phyloP scores from a whole-genome alignment of 2,888 invertebrate species.

The Lasioglossum vierecki region DNA sequence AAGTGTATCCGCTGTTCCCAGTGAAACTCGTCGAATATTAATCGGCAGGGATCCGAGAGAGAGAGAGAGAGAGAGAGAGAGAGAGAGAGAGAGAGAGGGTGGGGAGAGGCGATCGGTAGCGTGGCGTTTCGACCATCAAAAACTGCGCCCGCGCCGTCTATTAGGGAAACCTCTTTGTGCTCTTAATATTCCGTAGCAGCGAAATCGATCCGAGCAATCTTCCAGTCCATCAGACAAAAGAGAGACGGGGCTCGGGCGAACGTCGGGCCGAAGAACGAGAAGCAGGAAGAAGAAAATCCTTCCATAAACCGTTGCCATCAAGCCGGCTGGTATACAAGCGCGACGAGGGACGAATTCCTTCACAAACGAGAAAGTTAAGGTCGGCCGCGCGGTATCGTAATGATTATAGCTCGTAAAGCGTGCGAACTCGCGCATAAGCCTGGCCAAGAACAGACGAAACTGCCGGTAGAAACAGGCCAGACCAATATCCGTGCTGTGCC shows the following conservation, averaged over 20 bases:
- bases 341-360: constrained; percentile 39
- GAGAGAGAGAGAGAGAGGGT: too few species aligned
- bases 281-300: constrained; percentile 5
- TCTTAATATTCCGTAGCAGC: constrained; percentile 10
- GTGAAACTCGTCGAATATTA: neutral
- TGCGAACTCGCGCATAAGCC: constrained; percentile 53
- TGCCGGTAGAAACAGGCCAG: constrained; percentile 55
- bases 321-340: neutral
- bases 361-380: constrained; percentile 34
- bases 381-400: constrained; percentile 50
- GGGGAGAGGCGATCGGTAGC: neutral
- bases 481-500: constrained; percentile 72
- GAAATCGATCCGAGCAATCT: constrained; percentile 30
- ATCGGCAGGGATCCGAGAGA: neutral
- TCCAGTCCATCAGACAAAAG: constrained; percentile 18
- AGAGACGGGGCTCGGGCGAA: neutral
- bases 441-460: constrained; percentile 60
- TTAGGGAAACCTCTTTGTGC: neutral
- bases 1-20: neutral
- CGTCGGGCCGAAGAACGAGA: neutral
- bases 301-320: constrained; percentile 22
- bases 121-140: neutral
- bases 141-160: neutral
- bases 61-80: too few species aligned
- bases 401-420: constrained; percentile 65